Conservation (phyloP, 2,888 invertebrate species). For the Ctenicera cuprea region DNA sequence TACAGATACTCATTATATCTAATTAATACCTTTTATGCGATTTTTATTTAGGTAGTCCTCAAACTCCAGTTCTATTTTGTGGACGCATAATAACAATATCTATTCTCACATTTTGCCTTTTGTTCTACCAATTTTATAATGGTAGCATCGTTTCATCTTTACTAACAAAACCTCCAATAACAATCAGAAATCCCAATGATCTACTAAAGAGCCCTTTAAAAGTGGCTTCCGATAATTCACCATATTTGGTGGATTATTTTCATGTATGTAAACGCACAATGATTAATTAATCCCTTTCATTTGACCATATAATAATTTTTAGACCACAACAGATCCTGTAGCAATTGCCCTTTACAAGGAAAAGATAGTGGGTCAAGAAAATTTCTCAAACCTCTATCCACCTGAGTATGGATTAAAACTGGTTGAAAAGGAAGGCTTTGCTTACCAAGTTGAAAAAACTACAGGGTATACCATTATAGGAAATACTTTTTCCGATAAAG, state of each 20-base stretch:
- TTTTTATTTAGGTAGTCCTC: slow-evolving; percentile 1
- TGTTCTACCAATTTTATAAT: slow-evolving; percentile 82
- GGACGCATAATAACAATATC: slow-evolving; percentile 63
- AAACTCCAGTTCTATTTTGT: slow-evolving; percentile 55
- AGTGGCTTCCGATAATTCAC: slow-evolving; percentile 79
- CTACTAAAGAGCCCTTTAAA: slow-evolving; percentile 76
- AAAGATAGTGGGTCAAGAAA: slow-evolving; percentile 72
- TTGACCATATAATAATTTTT: slow-evolving; percentile 49
- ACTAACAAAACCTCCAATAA: slow-evolving; percentile 77
- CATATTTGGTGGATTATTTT: slow-evolving; percentile 80
- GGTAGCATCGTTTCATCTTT: slow-evolving; percentile 81
- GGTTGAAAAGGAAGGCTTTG: slow-evolving; percentile 65
- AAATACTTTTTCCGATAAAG: slow-evolving; percentile 63
- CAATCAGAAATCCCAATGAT: slow-evolving; percentile 77
- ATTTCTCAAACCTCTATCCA: slow-evolving; percentile 61
- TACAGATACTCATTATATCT: too few relatives aligned
- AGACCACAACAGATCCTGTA: slow-evolving; percentile 78
- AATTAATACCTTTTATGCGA: not conserved
- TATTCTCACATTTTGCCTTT: slow-evolving; percentile 74
- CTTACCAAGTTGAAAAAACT: slow-evolving; percentile 67
- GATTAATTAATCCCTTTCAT: not conserved
- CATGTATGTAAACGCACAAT: slow-evolving; percentile 70
- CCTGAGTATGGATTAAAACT: slow-evolving; percentile 61
- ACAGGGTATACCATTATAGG: slow-evolving; percentile 67
- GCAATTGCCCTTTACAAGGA: slow-evolving; percentile 76